These are phyloP conservation scores for Catostomus latipinnis DNA, from an alignment of 2,797 vertebrate species.

Conservation along the genomic window DNA sequence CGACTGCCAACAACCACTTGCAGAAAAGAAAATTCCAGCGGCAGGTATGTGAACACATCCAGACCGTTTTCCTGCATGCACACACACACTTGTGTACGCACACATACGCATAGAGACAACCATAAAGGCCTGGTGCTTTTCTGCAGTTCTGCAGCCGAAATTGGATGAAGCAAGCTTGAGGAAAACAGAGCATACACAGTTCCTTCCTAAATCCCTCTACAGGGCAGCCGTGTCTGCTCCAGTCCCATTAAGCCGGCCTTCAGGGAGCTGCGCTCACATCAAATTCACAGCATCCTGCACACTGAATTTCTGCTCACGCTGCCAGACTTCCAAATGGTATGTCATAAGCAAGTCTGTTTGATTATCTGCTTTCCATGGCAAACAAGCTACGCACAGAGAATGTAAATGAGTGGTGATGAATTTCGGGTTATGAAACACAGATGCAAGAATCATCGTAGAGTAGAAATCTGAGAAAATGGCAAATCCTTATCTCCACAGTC, in stretches of 20 bases:
- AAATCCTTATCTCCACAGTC: constrained; percentile 25
- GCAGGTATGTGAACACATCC: constrained; percentile 46
- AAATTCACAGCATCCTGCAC: constrained; percentile 76
- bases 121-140: constrained; percentile 70
- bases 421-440: constrained; percentile 36
- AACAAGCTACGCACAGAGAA: constrained; percentile 33
- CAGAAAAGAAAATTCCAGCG: constrained; percentile 69
- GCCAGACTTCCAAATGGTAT: constrained; percentile 68
- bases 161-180: constrained; percentile 55
- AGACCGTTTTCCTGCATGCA: constrained; percentile 39
- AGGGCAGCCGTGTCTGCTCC: constrained; percentile 73
- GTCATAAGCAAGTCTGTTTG: constrained; percentile 60
- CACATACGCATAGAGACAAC: constrained; percentile 21
- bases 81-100: constrained; percentile 3
- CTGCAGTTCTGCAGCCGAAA: constrained; percentile 66
- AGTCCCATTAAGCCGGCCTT: constrained; percentile 75
- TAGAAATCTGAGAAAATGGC: not conserved
- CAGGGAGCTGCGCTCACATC: constrained; percentile 73
- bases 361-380: constrained; percentile 48
- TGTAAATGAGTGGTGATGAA: constrained; percentile 22
- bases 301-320: constrained; percentile 68
- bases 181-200: constrained; percentile 79
- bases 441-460: not conserved
- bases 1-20: constrained; percentile 76
- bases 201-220: constrained; percentile 75